Evolutionary conservation across 2,113 vertebrate species (phyloP).

Genomic region (Neodon shergylaensis): DNA sequence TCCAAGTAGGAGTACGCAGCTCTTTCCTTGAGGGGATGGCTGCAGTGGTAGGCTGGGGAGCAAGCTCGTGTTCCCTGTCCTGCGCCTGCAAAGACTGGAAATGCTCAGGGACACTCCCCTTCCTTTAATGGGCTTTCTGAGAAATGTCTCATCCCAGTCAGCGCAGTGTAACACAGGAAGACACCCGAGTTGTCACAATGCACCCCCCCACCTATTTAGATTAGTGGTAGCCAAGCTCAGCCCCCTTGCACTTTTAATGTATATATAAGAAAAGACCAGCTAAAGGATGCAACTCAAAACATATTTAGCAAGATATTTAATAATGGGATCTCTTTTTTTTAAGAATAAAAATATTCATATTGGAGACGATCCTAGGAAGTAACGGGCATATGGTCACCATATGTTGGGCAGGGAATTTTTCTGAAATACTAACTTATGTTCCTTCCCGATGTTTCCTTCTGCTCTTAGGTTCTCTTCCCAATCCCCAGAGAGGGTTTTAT

Average conservation of each 20-base stretch:
- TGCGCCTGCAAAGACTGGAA: not conserved
- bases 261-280: not conserved
- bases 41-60: not conserved
- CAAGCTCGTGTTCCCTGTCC: not conserved
- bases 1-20: not conserved
- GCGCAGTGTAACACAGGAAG: not conserved
- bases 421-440: not conserved
- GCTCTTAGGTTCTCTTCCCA: not conserved
- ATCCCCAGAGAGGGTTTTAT: not conserved
- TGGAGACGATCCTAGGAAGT: slow-evolving; percentile 11
- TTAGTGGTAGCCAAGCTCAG: not conserved
- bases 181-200: not conserved
- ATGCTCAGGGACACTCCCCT: not conserved
- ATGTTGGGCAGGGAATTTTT: not conserved
- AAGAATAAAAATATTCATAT: not conserved
- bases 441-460: not conserved
- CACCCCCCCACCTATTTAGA: not conserved
- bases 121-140: slow-evolving; percentile 7
- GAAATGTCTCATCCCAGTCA: not conserved
- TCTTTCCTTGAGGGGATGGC: not conserved
- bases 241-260: not conserved
- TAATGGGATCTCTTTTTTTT: not conserved
- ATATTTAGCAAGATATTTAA: not conserved
- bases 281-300: not conserved
- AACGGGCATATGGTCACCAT: not conserved